Evolutionary conservation across 2,797 vertebrate species (phyloP).

Genomic region (Mormyrops boulengeri): DNA sequence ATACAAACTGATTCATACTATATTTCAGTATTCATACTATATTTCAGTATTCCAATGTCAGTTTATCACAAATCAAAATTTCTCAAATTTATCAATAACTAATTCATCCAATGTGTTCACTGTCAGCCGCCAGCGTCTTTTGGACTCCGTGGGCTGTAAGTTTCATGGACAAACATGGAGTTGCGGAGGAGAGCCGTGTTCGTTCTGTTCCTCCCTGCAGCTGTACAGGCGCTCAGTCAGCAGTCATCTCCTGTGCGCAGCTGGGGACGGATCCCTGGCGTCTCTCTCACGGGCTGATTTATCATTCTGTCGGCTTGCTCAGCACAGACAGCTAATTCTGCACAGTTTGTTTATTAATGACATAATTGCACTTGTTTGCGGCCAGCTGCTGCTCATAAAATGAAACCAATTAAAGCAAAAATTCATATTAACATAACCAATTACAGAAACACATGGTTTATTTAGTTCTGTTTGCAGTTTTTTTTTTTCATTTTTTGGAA

Average conservation of each 20-base stretch:
- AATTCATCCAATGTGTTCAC: neutral
- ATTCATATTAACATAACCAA: neutral
- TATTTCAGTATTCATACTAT: neutral
- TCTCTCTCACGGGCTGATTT: neutral
- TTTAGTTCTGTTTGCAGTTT: neutral
- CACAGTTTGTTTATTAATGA: neutral
- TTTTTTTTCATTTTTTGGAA: neutral
- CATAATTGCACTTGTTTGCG: neutral
- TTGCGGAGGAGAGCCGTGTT: neutral
- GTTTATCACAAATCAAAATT: neutral
- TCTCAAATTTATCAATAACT: neutral
- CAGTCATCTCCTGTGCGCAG: neutral
- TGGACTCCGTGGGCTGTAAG: neutral
- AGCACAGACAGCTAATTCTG: neutral
- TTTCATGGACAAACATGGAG: neutral
- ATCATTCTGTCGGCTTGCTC: neutral
- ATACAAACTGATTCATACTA: neutral
- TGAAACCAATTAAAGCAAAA: neutral
- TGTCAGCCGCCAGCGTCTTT: neutral
- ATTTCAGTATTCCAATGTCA: neutral
- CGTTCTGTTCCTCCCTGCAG: neutral
- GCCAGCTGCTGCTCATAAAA: neutral
- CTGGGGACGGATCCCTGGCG: neutral
- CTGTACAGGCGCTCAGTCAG: neutral
- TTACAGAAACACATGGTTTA: neutral